These are phyloP conservation scores for Eudemis profundana DNA, from an alignment of 2,888 invertebrate genomes.

Conservation along the genomic window DNA sequence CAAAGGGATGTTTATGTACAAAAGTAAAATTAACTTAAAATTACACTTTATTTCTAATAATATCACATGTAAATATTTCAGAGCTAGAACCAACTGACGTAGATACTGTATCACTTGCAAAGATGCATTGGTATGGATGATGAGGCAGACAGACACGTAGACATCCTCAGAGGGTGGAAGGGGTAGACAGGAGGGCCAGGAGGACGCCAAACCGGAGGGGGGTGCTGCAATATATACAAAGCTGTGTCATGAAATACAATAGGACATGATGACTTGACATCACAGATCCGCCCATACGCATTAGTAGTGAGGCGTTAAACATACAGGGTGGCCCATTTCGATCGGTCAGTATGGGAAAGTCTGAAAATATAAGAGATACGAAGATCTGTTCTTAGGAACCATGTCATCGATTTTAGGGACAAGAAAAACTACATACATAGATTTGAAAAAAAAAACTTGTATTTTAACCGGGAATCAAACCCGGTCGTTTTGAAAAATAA, in stretches of 20 bases:
- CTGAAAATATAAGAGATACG: no score
- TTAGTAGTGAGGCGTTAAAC: no score
- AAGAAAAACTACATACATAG: no score
- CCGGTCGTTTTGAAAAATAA: no score
- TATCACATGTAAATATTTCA: slow-evolving; percentile 19
- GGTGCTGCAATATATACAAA: slow-evolving; percentile 42
- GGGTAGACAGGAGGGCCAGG: slow-evolving; percentile 37
- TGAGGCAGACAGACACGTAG: slow-evolving; percentile 26
- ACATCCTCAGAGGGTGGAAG: slow-evolving; percentile 38
- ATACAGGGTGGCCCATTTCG: no score
- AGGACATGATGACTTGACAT: neutral
- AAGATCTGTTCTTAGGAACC: no score
- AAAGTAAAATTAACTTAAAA: slow-evolving; percentile 5
- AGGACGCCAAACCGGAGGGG: slow-evolving; percentile 40
- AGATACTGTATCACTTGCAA: slow-evolving; percentile 2
- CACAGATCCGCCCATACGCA: no score
- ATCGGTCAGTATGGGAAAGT: no score
- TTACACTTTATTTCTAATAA: slow-evolving; percentile 10
- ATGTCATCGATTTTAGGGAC: no score
- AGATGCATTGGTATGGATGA: slow-evolving; percentile 13
- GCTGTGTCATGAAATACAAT: slow-evolving; percentile 5
- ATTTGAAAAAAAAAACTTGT: no score
- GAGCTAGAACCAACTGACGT: neutral
- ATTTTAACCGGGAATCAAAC: no score
- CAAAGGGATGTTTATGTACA: slow-evolving; percentile 14